These are phyloP conservation scores for Taeniopygia guttata DNA, from an alignment of 2,797 vertebrate species.

Conservation along the genomic window DNA sequence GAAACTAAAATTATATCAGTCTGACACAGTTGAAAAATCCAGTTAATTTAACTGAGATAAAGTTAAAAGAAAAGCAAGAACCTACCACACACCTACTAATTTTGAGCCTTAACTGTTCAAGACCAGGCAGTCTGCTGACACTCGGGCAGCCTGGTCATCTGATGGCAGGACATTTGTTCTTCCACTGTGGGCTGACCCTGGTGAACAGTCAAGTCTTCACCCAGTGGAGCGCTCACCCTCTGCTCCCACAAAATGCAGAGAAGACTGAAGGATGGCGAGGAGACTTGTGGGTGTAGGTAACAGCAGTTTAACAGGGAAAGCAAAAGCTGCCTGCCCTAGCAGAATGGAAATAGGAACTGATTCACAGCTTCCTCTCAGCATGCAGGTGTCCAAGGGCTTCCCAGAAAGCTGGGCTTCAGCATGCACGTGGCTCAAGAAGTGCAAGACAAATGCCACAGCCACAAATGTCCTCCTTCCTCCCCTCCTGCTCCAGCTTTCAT, in stretches of 20 bases:
- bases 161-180: background rate
- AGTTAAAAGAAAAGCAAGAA: background rate
- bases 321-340: background rate
- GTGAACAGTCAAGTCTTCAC: background rate
- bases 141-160: background rate
- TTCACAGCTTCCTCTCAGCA: background rate
- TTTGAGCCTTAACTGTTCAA: background rate
- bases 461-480: background rate
- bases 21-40: background rate
- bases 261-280: background rate
- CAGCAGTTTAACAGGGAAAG: background rate
- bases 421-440: accelerated
- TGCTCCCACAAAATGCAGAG: background rate
- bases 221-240: background rate
- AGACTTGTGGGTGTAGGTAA: background rate
- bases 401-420: background rate
- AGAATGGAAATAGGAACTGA: background rate
- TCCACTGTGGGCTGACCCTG: accelerated
- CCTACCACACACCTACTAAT: background rate
- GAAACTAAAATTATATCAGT: background rate
- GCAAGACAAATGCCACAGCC: background rate
- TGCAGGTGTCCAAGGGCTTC: background rate
- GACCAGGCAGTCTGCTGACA: background rate
- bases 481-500: background rate
- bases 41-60: background rate